Percentiles rank a stretch among this genome's conserved stretches.
These are phyloP conservation scores for Fragum sueziense DNA, from an alignment of 2,888 invertebrate species.

Conservation along the genomic window DNA sequence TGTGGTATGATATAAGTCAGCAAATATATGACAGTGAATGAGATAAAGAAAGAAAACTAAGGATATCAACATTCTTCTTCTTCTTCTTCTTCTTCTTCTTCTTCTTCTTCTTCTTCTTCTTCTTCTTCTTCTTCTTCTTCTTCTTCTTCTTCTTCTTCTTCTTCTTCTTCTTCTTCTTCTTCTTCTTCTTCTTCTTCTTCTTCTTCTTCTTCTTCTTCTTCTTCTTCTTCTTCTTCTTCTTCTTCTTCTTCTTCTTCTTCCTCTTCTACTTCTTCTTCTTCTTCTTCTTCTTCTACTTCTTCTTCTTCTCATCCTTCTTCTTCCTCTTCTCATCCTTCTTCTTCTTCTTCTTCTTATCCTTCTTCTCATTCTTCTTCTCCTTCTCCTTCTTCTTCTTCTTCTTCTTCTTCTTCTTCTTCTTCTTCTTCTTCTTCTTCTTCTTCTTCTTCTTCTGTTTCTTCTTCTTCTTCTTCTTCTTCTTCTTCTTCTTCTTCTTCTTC, in stretches of 20 bases:
- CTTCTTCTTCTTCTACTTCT: neutral
- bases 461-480: neutral
- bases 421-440: neutral
- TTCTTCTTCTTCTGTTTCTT: neutral
- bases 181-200: neutral
- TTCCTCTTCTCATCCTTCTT: too few relatives aligned
- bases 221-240: neutral
- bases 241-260: neutral
- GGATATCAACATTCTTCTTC: too few relatives aligned
- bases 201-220: neutral
- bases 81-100: too few relatives aligned
- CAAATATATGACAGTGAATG: too few relatives aligned
- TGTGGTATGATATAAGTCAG: too few relatives aligned
- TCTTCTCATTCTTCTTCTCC: too few relatives aligned
- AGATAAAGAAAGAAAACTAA: too few relatives aligned
- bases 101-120: too few relatives aligned
- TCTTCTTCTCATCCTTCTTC: too few relatives aligned
- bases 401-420: neutral
- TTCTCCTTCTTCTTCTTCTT: neutral
- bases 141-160: too few relatives aligned
- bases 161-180: neutral
- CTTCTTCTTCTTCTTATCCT: too few relatives aligned
- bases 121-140: too few relatives aligned
- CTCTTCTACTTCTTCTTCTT: neutral
- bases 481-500: neutral